A percentile compares a stretch with the other conserved stretches of the same genome.
phyloP scores from a whole-genome alignment of 2,113 vertebrate genomes.

The Laterallus jamaicensis region DNA sequence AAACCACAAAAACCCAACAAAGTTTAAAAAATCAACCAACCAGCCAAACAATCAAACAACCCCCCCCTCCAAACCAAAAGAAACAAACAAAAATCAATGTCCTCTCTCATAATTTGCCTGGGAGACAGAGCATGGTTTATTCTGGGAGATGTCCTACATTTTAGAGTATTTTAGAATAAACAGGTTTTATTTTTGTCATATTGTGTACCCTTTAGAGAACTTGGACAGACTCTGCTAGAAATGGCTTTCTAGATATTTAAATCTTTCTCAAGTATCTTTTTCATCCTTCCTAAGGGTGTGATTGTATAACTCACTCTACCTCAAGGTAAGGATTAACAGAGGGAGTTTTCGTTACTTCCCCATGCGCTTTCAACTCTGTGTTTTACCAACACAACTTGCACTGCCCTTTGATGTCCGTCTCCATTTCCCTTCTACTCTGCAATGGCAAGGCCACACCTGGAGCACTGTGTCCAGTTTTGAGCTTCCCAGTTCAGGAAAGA shows the following conservation, averaged over 20 bases:
- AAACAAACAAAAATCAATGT: neutral
- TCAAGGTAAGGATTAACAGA: neutral
- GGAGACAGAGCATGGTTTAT: neutral
- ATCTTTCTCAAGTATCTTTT: neutral
- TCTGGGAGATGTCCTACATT: neutral
- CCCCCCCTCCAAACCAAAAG: no score
- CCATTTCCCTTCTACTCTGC: neutral
- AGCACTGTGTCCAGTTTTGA: no score
- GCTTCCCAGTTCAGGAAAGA: no score
- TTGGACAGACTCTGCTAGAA: neutral
- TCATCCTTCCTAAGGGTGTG: neutral
- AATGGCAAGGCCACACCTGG: no score
- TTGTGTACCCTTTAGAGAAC: neutral
- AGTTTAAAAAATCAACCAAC: no score
- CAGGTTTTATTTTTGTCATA: neutral
- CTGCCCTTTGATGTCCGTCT: neutral
- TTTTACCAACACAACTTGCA: neutral
- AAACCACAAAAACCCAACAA: no score
- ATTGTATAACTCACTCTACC: fast-evolving
- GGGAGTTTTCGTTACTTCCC: neutral
- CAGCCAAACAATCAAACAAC: no score
- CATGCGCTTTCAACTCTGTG: neutral
- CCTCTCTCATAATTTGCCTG: neutral
- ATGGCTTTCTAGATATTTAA: neutral
- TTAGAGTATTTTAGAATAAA: neutral